Conservation (phyloP, 2,888 invertebrate genomes). For the Torymus tubicola region DNA sequence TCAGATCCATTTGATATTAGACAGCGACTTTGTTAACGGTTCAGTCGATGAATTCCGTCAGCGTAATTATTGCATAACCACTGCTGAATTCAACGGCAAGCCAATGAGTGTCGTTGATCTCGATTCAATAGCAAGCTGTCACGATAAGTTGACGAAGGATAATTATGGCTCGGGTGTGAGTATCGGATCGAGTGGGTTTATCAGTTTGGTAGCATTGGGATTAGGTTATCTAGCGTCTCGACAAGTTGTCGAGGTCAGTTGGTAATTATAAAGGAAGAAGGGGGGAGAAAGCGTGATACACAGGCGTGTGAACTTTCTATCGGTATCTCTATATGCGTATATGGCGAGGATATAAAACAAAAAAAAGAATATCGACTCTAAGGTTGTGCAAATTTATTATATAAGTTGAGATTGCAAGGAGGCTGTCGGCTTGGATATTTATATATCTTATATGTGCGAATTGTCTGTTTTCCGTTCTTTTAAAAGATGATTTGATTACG, state of each 20-base stretch:
- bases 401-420: background rate
- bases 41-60: slow-evolving; percentile 77
- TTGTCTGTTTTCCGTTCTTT: no score
- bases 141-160: slow-evolving; percentile 83
- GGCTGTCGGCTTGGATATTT: no score
- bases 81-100: slow-evolving; percentile 88
- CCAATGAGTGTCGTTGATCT: slow-evolving; percentile 84
- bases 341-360: background rate
- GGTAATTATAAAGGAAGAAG: no score
- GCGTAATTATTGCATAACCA: slow-evolving; percentile 91
- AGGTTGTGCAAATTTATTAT: slow-evolving; percentile 52
- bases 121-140: slow-evolving; percentile 82
- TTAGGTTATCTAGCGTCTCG: slow-evolving; percentile 4
- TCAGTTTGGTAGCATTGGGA: background rate
- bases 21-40: slow-evolving; percentile 85
- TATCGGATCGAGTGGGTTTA: slow-evolving; percentile 15
- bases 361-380: slow-evolving; percentile 30
- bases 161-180: slow-evolving; percentile 78
- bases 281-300: no score
- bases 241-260: no score
- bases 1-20: slow-evolving; percentile 86
- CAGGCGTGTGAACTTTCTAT: background rate
- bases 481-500: no score
- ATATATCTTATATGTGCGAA: no score
- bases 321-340: background rate